phyloP scores from a whole-genome alignment of 1,140 invertebrate species.

The Drosophila nebulosa region DNA sequence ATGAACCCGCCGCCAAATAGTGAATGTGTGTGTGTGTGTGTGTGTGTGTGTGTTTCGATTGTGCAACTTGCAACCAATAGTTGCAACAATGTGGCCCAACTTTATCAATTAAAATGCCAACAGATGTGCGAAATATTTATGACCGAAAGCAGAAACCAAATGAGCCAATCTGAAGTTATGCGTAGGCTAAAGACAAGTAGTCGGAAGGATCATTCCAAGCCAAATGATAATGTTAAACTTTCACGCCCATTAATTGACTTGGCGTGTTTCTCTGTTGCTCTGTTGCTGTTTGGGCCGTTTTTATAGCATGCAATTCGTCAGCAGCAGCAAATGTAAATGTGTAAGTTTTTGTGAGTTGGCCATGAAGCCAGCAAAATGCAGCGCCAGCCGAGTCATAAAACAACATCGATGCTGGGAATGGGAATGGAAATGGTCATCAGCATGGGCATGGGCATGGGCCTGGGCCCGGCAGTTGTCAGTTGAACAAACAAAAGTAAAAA shows the following conservation, averaged over 20 bases:
- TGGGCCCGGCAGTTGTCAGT: neutral
- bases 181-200: constrained; percentile 25
- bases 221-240: constrained; percentile 67
- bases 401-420: neutral
- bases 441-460: constrained; percentile 49
- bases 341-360: constrained; percentile 27
- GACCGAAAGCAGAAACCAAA: constrained; percentile 58
- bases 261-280: constrained; percentile 22
- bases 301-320: constrained; percentile 70
- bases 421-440: constrained; percentile 47
- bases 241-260: constrained; percentile 78
- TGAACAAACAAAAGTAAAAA: constrained; percentile 70
- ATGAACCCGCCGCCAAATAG: constrained; percentile 48
- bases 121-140: constrained; percentile 51
- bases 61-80: constrained; percentile 29
- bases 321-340: constrained; percentile 50
- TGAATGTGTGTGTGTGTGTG: too few relatives aligned
- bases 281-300: constrained; percentile 21
- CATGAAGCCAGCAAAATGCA: constrained; percentile 69
- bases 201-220: constrained; percentile 8
- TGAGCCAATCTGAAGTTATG: constrained; percentile 33
- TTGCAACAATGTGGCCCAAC: constrained; percentile 22
- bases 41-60: too few relatives aligned
- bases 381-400: constrained; percentile 13
- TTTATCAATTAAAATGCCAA: constrained; percentile 62